Conservation (phyloP, 2,888 invertebrate genomes). For the Hemaris fuciformis region DNA sequence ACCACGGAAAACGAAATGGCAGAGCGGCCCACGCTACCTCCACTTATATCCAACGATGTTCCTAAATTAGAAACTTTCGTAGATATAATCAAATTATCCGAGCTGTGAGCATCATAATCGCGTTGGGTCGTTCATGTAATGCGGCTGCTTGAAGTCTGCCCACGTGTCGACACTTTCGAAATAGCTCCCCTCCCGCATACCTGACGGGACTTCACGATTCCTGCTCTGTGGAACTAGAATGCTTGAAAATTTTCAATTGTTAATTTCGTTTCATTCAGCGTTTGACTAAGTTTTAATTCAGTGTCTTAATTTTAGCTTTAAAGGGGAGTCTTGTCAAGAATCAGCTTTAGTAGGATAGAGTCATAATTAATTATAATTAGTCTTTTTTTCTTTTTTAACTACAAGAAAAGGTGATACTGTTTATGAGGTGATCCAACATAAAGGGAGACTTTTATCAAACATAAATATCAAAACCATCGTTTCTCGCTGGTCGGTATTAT, state of each 20-base stretch:
- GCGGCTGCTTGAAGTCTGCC: not conserved
- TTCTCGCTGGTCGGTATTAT: too few species aligned
- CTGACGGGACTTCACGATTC: not conserved
- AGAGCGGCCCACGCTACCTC: not conserved
- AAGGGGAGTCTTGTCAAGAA: too few species aligned
- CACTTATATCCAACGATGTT: conserved; percentile 6
- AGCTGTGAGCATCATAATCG: conserved; percentile 3
- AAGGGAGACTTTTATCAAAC: too few species aligned
- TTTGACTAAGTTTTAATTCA: too few species aligned
- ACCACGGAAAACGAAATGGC: not conserved
- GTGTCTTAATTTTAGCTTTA: too few species aligned
- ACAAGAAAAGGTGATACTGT: too few species aligned
- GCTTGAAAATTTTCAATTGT: not conserved
- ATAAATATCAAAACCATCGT: too few species aligned
- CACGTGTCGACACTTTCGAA: conserved; percentile 9
- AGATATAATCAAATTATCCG: conserved; percentile 12
- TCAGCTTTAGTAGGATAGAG: too few species aligned
- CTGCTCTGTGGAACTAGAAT: not conserved
- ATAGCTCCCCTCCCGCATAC: not conserved
- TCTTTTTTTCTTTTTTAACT: too few species aligned
- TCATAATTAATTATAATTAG: too few species aligned
- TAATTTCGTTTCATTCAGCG: not conserved
- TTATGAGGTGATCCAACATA: too few species aligned
- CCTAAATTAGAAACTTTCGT: not conserved
- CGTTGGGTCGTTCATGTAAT: not conserved